Percentiles rank a stretch among this genome's conserved stretches.
Conservation (phyloP, 92 coral and sea anemone genomes). For the Umimayanthus chanpuru region DNA sequence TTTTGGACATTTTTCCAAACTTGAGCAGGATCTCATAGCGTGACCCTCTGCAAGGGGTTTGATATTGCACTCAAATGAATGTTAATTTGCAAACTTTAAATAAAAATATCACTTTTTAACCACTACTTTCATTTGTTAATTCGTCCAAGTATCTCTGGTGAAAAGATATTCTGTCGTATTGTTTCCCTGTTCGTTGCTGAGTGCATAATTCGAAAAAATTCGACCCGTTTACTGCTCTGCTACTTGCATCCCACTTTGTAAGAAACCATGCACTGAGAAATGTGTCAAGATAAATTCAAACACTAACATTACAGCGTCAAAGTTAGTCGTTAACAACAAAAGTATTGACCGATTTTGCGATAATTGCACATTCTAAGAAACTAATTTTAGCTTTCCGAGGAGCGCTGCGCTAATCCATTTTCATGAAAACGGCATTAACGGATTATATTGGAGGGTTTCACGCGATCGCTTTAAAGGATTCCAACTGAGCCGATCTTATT, state of each 20-base stretch:
- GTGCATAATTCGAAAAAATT: neutral
- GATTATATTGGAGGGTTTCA: conserved; percentile 61
- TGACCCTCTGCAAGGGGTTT: conserved; percentile 22
- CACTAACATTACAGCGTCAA: neutral
- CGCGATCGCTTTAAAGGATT: conserved; percentile 47
- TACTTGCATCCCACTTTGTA: neutral
- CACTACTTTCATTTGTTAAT: neutral
- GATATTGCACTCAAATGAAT: conserved; percentile 11
- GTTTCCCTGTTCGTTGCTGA: neutral
- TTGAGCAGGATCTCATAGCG: conserved; percentile 12
- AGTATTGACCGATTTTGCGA: conserved; percentile 20
- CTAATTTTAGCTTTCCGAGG: conserved; percentile 21
- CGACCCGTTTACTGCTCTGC: neutral
- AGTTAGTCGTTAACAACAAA: neutral
- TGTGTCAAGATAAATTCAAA: neutral
- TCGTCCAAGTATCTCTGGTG: neutral
- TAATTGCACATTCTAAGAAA: conserved; percentile 21
- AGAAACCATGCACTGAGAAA: neutral
- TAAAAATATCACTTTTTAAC: conserved; percentile 6
- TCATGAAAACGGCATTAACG: conserved; percentile 65
- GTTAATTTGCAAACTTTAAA: neutral
- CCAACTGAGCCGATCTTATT: conserved; percentile 36
- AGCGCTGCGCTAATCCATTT: conserved; percentile 68
- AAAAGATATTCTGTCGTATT: neutral
- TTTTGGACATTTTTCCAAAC: neutral